phyloP scores from a whole-genome alignment of 2,797 vertebrate genomes.

The Paratrypauchen microcephalus region DNA sequence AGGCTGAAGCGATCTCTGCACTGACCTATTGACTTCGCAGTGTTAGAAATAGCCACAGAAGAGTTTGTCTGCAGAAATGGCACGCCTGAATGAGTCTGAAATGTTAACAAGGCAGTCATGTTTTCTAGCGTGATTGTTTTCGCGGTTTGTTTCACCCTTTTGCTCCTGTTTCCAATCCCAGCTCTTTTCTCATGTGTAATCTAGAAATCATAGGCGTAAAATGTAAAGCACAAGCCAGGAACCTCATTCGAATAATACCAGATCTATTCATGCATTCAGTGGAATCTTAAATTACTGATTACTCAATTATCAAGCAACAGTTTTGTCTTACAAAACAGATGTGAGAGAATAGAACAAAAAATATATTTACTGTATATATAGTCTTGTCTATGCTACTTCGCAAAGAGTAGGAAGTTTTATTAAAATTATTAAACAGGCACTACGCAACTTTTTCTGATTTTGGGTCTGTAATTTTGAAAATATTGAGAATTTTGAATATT shows the following conservation, averaged over 20 bases:
- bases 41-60: constrained; percentile 29
- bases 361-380: background rate
- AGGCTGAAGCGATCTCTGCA: constrained; percentile 31
- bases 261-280: constrained; percentile 45
- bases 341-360: constrained; percentile 22
- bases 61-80: constrained; percentile 41
- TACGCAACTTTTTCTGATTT: too few relatives aligned
- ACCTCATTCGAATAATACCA: constrained; percentile 15
- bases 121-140: constrained; percentile 12
- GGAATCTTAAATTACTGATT: constrained; percentile 53
- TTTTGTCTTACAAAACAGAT: constrained; percentile 28
- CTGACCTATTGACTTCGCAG: constrained; percentile 49
- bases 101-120: constrained; percentile 52
- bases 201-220: constrained; percentile 32
- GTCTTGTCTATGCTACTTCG: constrained; percentile 32
- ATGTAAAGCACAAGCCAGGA: constrained; percentile 21
- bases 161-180: constrained; percentile 23
- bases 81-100: constrained; percentile 46
- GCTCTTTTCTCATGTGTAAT: constrained; percentile 31
- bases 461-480: too few relatives aligned
- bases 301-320: constrained; percentile 51
- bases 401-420: constrained; percentile 28
- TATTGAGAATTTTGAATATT: too few relatives aligned
- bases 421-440: constrained; percentile 28
- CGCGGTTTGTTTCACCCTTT: constrained; percentile 27